Evolutionary conservation across 2,888 invertebrate species (phyloP).

Genomic region (Sphaeridia pumilis): DNA sequence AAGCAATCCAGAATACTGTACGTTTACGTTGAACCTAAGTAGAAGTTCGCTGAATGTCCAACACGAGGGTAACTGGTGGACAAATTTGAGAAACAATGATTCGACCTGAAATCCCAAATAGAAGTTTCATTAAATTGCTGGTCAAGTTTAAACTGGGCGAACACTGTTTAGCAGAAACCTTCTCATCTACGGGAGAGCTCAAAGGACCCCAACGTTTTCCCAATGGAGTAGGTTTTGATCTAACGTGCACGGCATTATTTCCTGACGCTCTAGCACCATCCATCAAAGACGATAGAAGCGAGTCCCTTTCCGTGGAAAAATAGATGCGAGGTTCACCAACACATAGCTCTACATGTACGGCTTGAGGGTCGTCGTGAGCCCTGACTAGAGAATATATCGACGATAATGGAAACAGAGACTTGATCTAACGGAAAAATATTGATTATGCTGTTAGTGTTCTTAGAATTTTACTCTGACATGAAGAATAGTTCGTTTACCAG

Average conservation of each 20-base stretch:
- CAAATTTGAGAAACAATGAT: slow-evolving; percentile 71
- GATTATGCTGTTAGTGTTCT: neutral
- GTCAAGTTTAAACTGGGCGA: no score
- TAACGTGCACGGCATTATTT: slow-evolving; percentile 90
- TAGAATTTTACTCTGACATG: no score
- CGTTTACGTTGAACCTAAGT: slow-evolving; percentile 90
- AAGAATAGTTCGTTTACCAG: no score
- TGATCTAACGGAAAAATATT: slow-evolving; percentile 21
- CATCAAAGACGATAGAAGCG: slow-evolving; percentile 82
- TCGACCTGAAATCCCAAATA: slow-evolving; percentile 57
- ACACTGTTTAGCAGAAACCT: no score
- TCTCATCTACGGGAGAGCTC: slow-evolving; percentile 71
- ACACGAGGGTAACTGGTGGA: slow-evolving; percentile 53
- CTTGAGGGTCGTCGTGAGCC: slow-evolving; percentile 80
- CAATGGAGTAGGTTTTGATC: slow-evolving; percentile 68
- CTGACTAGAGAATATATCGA: slow-evolving; percentile 86
- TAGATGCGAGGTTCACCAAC: slow-evolving; percentile 81
- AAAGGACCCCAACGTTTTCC: slow-evolving; percentile 70
- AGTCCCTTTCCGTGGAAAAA: slow-evolving; percentile 88
- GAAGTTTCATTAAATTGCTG: no score
- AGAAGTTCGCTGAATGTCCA: slow-evolving; percentile 67
- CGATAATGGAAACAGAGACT: slow-evolving; percentile 36
- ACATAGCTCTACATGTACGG: slow-evolving; percentile 86
- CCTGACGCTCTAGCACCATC: slow-evolving; percentile 96
- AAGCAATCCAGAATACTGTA: slow-evolving; percentile 91